Evolutionary conservation across 2,888 invertebrate species (phyloP), one percentile per base, ranked within the genome.

Genomic region (Lapara coniferarum): DNA sequence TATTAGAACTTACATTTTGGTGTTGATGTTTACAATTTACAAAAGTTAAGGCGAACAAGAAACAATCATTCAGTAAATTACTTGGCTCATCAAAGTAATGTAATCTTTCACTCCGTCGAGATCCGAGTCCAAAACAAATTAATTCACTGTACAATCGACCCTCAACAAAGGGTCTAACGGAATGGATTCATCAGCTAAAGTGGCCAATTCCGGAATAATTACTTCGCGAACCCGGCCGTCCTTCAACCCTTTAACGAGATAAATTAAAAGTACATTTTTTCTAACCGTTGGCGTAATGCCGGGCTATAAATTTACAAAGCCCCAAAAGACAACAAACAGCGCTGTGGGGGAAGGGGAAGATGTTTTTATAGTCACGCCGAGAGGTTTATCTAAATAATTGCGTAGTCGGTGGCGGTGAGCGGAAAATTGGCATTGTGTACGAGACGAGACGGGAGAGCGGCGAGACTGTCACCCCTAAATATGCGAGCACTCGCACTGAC

Each of bases 201-300:
- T 93, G 93, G 92, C 90, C 93, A 93, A 93, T 93, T 93, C 85
- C 86, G 89, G 91, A 90, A 91, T 92, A 93, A 93, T 93, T 93
- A 93, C 93, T 93, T 85, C 90, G 90, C 91, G 89, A 89, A 89
- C 91, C 92, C 87, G 84, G 84, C 85, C 91, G 92, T 92, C 89
- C 91, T 89, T 93, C 92, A 93, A 93, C 93, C 93, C 93, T 93
- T 93, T 93, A 93, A 93, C 92, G 92, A 93, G 93, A 93, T 92
- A 93, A 93, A 93, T 93, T 93, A 93, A 93, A 93, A 93, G 93
- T 92, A 92, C 90, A 92, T 93, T 93, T 93, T 93, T 93, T 93
- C 89, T 88, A 92, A 93, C 92, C 90, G 88, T 86, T 85, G 85
- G 87, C 83, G 82, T 93, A 93, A 93, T 91, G 89, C 83, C 77